These are phyloP conservation scores for Botia almorhae DNA, from an alignment of 2,797 vertebrate genomes.

Conservation along the genomic window DNA sequence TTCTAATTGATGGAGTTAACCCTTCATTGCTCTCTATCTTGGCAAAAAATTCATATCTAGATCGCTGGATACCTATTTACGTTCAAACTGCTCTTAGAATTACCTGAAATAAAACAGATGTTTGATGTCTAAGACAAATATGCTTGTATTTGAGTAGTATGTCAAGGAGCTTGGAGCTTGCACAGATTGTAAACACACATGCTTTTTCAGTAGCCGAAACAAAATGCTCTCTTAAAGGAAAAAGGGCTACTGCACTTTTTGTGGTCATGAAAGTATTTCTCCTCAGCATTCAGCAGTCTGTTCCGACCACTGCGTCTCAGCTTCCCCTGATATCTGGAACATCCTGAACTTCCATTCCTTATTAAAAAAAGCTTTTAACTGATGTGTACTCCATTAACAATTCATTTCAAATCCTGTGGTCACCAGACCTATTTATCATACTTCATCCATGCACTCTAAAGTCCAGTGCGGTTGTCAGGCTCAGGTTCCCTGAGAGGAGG, in stretches of 20 bases:
- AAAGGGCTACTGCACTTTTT: conserved; percentile 50
- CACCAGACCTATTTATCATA: conserved; percentile 49
- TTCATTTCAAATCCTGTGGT: conserved; percentile 43
- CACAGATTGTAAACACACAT: conserved; percentile 18
- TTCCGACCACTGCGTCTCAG: conserved; percentile 7
- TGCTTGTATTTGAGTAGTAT: neutral
- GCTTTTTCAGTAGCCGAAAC: conserved; percentile 31
- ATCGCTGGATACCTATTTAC: conserved; percentile 19
- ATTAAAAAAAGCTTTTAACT: conserved; percentile 45
- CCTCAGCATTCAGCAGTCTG: conserved; percentile 16
- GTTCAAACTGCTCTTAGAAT: conserved; percentile 10
- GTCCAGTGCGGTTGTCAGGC: conserved; percentile 18
- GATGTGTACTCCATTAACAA: conserved; percentile 46
- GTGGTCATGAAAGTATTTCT: conserved; percentile 74
- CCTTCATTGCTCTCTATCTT: conserved; percentile 48
- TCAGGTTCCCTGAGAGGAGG: conserved; percentile 23
- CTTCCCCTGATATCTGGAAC: conserved; percentile 27
- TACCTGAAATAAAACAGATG: neutral
- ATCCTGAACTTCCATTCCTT: conserved; percentile 54
- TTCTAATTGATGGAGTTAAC: conserved; percentile 58
- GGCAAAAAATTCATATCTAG: neutral
- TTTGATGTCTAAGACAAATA: neutral
- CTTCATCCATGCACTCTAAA: conserved; percentile 44
- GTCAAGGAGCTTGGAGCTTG: neutral
- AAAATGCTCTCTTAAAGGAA: conserved; percentile 17